These are phyloP conservation scores for Tiliqua scincoides DNA, from an alignment of 2,113 vertebrate species.

Conservation along the genomic window DNA sequence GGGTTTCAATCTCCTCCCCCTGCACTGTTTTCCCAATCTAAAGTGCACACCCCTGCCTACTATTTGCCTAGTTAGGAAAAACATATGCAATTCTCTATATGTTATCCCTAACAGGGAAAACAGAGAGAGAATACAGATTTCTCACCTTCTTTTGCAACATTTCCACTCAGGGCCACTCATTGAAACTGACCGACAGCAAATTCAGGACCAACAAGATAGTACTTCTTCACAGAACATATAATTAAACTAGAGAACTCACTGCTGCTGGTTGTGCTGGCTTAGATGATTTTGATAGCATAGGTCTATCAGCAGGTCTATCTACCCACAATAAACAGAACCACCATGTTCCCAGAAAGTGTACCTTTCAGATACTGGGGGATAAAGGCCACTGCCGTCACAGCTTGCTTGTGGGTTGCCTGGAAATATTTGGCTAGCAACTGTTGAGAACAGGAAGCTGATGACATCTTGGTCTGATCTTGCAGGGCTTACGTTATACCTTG, in stretches of 20 bases:
- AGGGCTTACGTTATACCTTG: not conserved
- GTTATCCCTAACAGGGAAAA: not conserved
- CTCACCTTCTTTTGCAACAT: no score
- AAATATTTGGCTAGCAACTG: not conserved
- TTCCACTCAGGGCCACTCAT: no score
- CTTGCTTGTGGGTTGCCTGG: not conserved
- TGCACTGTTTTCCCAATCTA: not conserved
- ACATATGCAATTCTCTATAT: not conserved
- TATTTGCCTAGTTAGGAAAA: not conserved
- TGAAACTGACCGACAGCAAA: not conserved
- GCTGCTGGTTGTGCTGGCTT: not conserved
- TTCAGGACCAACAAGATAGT: not conserved
- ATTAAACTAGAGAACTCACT: not conserved
- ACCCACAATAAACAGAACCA: no score
- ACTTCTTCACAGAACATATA: not conserved
- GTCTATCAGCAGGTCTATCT: no score
- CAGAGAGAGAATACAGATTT: not conserved
- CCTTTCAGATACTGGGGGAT: no score
- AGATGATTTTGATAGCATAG: not conserved
- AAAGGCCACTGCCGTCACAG: no score
- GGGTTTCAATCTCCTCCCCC: no score
- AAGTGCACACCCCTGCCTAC: not conserved
- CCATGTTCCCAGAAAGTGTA: no score
- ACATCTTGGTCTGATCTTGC: not conserved
- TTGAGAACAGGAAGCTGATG: not conserved